Evolutionary conservation across 2,797 vertebrate genomes (phyloP), one percentile per base, ranked within the genome.

Genomic region (Sus cebifrons): DNA sequence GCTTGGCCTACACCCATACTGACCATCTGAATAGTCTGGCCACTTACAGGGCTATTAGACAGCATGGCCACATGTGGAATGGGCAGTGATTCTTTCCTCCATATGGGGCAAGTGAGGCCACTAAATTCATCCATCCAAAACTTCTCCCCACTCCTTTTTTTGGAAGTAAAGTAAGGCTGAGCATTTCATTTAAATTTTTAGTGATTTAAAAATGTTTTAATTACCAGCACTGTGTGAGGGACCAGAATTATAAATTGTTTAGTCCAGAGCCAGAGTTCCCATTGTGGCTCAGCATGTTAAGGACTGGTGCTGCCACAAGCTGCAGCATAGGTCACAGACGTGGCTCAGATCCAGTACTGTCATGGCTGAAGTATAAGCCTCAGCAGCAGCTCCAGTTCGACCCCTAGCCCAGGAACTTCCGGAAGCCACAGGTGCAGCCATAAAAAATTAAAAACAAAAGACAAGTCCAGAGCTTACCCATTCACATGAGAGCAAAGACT

Each of bases 91-190:
- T n/a, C 84, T 62, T 81, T 49, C 25, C 32, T 3, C 16, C 54
- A 89, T 23, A 27, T 77, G 32, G 81, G 91, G 81, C 58, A 44
- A 64, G 56, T 87, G 87, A 97, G 93, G 93, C 95, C 68, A 96
- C 44, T 2, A 21, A 36, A 52, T 0, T 17, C 23, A 23, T 74
- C n/a, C 3, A 5, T 86, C 75, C 79, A 85, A 96, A 96, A 96
- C 52, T 88, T 83, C 32, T 89, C 36, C 68, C 44, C 49, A 67
- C 44, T n/a, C 64, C 17, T 9, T 29, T 56, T 73, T 95, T 75
- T 29, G 49, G 79, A 93, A 44, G 23, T 89, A 36, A 91, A 93
- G 73, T 52, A 83, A 56, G 11, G 6, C 23, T 75, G 15, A 89
- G 78, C 29, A 88, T 89, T 94, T 97, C 32, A 85, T 65, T 87